A percentile compares a stretch with the other conserved stretches of the same genome.
Evolutionary conservation across 2,888 invertebrate species (phyloP).

Genomic region (Dolomedes plantarius): DNA sequence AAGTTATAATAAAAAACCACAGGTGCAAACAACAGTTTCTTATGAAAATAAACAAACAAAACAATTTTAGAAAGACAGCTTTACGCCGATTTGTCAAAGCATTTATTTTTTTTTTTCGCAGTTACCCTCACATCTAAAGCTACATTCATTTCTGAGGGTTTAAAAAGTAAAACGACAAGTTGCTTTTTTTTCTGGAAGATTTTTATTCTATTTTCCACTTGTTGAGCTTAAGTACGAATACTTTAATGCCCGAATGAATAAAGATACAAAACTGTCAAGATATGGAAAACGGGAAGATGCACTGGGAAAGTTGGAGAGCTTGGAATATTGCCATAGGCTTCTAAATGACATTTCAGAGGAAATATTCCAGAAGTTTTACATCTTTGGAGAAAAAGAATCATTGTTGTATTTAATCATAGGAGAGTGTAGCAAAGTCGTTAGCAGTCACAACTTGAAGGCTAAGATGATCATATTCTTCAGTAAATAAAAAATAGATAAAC

Average conservation of each 20-base stretch:
- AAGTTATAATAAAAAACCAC: constrained; percentile 9
- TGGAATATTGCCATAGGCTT: constrained; percentile 46
- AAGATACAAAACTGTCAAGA: constrained; percentile 59
- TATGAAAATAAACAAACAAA: constrained; percentile 34
- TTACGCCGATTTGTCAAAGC: constrained; percentile 51
- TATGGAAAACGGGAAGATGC: constrained; percentile 25
- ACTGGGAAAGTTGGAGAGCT: constrained; percentile 28
- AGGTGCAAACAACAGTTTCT: constrained; percentile 37
- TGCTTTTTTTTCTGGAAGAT: background rate
- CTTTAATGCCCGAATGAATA: constrained; percentile 42
- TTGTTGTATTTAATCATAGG: too few relatives aligned
- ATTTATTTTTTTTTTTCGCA: constrained; percentile 28
- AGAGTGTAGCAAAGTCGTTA: too few relatives aligned
- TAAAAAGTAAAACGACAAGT: constrained; percentile 25
- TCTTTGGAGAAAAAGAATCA: background rate
- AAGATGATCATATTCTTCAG: too few relatives aligned
- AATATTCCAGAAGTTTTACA: background rate
- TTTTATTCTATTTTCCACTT: constrained; percentile 46
- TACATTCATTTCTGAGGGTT: constrained; percentile 44
- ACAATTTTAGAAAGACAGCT: constrained; percentile 19
- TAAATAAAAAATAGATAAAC: too few relatives aligned
- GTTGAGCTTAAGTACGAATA: constrained; percentile 59
- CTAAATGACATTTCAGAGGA: background rate
- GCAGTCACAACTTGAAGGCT: too few relatives aligned
- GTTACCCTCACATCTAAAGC: constrained; percentile 21